Percentiles rank a stretch among this genome's conserved stretches.
Conservation (phyloP, 1,140 invertebrate species). For the Steinernema khuongi region DNA sequence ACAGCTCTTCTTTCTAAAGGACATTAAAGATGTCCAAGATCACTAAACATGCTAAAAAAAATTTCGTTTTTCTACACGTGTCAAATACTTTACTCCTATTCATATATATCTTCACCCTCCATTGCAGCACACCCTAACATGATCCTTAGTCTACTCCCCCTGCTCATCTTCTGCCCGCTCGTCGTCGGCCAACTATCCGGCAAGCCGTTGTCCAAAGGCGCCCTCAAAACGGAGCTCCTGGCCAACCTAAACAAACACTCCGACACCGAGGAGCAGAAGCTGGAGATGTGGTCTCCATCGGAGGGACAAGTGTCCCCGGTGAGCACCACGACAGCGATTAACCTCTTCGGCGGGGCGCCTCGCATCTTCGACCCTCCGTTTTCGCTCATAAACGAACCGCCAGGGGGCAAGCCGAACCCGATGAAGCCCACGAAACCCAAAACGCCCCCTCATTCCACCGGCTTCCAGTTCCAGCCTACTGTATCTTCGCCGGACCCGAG, state of each 20-base stretch:
- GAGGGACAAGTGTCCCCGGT: background rate
- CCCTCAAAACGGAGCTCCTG: background rate
- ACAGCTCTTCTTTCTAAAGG: too few relatives aligned
- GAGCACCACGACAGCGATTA: background rate
- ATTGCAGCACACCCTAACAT: too few relatives aligned
- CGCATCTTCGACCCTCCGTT: background rate
- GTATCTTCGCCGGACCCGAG: background rate
- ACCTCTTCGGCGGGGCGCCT: background rate
- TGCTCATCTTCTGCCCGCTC: background rate
- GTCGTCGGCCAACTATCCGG: background rate
- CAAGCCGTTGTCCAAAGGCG: background rate
- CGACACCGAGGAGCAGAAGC: background rate
- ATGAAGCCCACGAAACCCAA: background rate
- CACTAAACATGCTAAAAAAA: too few relatives aligned
- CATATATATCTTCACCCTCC: too few relatives aligned
- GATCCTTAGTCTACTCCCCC: background rate
- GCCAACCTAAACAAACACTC: conserved; percentile 7
- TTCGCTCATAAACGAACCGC: background rate
- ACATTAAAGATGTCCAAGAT: too few relatives aligned
- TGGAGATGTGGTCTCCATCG: background rate
- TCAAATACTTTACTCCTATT: too few relatives aligned
- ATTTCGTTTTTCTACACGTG: too few relatives aligned
- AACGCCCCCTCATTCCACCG: background rate
- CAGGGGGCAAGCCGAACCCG: background rate
- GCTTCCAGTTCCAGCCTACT: background rate